Evolutionary conservation across 2,113 vertebrate genomes (phyloP).

Genomic region (Falcunculus frontatus): DNA sequence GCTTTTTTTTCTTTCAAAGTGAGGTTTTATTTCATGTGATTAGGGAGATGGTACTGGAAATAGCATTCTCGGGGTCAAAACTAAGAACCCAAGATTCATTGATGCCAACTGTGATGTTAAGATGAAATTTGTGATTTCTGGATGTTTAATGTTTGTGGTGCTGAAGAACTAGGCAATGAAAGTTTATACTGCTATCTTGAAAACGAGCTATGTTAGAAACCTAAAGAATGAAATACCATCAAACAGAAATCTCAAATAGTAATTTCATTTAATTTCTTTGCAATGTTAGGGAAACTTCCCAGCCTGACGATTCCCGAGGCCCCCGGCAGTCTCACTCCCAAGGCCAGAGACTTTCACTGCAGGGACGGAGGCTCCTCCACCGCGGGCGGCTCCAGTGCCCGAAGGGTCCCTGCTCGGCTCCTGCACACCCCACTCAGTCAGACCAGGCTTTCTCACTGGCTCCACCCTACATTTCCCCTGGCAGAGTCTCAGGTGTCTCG

Average conservation of each 20-base stretch:
- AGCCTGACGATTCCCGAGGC: fast-evolving
- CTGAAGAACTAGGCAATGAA: not conserved
- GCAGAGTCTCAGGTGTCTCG: not conserved
- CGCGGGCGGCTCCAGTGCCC: fast-evolving
- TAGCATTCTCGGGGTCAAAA: not conserved
- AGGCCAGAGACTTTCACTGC: not conserved
- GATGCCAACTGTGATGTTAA: not conserved
- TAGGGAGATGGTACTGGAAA: not conserved
- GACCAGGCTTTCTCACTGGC: not conserved
- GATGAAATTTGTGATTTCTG: not conserved
- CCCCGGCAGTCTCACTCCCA: not conserved
- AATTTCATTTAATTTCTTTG: not conserved
- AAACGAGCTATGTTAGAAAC: not conserved
- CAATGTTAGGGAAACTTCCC: not conserved
- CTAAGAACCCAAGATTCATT: not conserved
- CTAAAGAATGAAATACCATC: not conserved
- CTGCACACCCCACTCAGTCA: not conserved
- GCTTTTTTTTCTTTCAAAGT: not conserved
- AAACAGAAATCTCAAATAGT: not conserved
- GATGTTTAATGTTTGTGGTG: not conserved
- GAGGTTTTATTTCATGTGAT: not conserved
- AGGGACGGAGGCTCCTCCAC: no score
- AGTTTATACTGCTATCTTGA: not conserved
- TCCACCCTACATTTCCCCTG: no score
- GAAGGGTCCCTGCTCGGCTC: fast-evolving